phyloP scores from a whole-genome alignment of 1,140 invertebrate species.

The Drosophila hydei region DNA sequence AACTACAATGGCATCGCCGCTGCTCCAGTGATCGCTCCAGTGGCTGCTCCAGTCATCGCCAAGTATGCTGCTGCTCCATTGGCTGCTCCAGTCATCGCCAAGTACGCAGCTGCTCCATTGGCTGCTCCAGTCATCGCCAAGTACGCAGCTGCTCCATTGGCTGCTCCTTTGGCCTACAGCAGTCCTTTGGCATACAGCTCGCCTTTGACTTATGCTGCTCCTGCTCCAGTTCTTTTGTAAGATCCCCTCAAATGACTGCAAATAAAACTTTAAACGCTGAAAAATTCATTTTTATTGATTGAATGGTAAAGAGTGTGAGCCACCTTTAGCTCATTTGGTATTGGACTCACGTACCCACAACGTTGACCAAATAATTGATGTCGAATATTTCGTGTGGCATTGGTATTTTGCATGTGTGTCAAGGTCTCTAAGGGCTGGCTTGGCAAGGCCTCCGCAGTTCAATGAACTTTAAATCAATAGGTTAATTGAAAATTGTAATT shows the following conservation, averaged over 20 bases:
- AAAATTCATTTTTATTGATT: neutral
- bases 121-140: slow-evolving; percentile 40
- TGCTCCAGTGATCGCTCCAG: slow-evolving; percentile 55
- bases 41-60: slow-evolving; percentile 52
- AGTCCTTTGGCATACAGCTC: slow-evolving; percentile 12
- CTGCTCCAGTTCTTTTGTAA: slow-evolving; percentile 2
- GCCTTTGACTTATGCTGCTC: slow-evolving; percentile 1
- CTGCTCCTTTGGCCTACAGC: neutral
- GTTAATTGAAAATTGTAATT: too few species aligned
- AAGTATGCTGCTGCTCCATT: slow-evolving; percentile 30
- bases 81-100: slow-evolving; percentile 44
- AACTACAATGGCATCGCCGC: slow-evolving; percentile 83
- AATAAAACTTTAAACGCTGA: neutral
- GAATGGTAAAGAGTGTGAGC: too few species aligned
- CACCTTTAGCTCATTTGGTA: too few species aligned
- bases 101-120: slow-evolving; percentile 31
- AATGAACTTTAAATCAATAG: neutral
- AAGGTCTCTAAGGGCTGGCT: neutral
- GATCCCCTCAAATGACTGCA: neutral
- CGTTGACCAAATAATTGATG: neutral
- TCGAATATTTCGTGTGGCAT: neutral
- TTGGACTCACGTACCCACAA: neutral
- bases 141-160: slow-evolving; percentile 45
- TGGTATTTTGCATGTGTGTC: neutral
- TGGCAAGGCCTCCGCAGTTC: neutral